Base-by-base conservation (phyloP, 2,888 invertebrate genomes). In the Caenorhabditis sp. region DNA sequence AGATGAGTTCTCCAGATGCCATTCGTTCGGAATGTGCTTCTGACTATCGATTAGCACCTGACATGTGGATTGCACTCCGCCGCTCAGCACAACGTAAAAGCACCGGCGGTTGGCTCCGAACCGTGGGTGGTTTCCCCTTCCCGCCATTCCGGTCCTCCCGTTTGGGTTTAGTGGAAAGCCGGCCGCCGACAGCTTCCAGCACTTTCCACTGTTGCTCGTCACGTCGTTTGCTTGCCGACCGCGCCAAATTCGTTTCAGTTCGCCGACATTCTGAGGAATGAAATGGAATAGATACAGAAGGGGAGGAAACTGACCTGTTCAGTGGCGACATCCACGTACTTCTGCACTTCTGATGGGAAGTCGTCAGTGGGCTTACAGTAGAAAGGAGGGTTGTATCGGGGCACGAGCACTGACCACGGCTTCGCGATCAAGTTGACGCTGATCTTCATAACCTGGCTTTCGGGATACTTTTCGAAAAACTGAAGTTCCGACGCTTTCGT, bases 141-240 rank as follows among this genome's bases (percentile, higher is more conserved):
- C 89, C 5, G 81, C 78, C 35, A 87, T 56, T 17, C 89, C 89
- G 80, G 46, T 79, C 66, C 78, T 52, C 41, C 84, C 84, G 52
- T 74, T 75, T 6, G 89, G 89, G 80, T 89, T 89, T 56, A 89
- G 63, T 7, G 87, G 89, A 22, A 88, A 80, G 8, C 87, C 87
- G 26, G 77, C 75, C 0, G 85, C 74, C 4, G 76, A 71, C 2
- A 81, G 50, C 17, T 46, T 59, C 80, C 79, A 79, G 11, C 53
- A 59, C 52, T 77, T 73, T 20, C 62, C 56, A 17, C 56, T 56
- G 26, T 20, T 68, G 20, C 27, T 78, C 22, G 70, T 62, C 26
- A 76, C 78, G 20, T 81, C 82, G 13, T 63, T 66, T 13, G 83
- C 61, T 39, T 86, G 86, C 7, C 85, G 50, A 63, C 78, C 66